These are phyloP conservation scores for Gymnocheta viridis DNA, from an alignment of 2,888 invertebrate genomes.

Conservation along the genomic window DNA sequence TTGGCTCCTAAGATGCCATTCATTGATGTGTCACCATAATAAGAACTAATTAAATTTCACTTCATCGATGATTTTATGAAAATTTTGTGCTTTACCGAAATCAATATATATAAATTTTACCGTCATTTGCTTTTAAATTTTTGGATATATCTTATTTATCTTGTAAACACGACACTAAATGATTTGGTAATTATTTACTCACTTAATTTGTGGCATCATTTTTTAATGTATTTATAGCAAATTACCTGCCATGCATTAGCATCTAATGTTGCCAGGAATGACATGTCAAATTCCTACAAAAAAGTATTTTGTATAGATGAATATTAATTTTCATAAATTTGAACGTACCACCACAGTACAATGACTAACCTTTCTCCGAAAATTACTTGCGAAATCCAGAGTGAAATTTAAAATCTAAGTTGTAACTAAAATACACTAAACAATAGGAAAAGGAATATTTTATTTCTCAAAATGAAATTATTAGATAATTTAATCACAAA, in stretches of 20 bases:
- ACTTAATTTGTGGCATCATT: not conserved
- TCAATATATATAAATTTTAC: no score
- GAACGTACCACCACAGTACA: not conserved
- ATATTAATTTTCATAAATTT: not conserved
- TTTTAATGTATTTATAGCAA: not conserved
- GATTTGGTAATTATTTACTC: not conserved
- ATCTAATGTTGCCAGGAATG: slow-evolving; percentile 83
- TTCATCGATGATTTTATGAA: no score
- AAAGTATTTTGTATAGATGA: not conserved
- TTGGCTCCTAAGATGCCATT: no score
- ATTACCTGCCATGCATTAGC: slow-evolving; percentile 84
- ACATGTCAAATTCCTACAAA: slow-evolving; percentile 82
- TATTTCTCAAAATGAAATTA: slow-evolving; percentile 6
- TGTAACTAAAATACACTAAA: not conserved
- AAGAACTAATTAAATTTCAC: no score
- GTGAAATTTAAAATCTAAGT: slow-evolving; percentile 73
- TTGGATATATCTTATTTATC: no score
- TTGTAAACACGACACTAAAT: no score
- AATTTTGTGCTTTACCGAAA: no score
- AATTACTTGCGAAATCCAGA: slow-evolving; percentile 82
- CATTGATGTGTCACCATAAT: no score
- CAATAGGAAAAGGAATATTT: not conserved
- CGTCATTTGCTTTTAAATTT: no score
- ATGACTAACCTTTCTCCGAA: slow-evolving; percentile 77
- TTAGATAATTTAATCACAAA: slow-evolving; percentile 44